Conservation (phyloP, 2,888 invertebrate genomes). For the Synanthedon myopaeformis region DNA sequence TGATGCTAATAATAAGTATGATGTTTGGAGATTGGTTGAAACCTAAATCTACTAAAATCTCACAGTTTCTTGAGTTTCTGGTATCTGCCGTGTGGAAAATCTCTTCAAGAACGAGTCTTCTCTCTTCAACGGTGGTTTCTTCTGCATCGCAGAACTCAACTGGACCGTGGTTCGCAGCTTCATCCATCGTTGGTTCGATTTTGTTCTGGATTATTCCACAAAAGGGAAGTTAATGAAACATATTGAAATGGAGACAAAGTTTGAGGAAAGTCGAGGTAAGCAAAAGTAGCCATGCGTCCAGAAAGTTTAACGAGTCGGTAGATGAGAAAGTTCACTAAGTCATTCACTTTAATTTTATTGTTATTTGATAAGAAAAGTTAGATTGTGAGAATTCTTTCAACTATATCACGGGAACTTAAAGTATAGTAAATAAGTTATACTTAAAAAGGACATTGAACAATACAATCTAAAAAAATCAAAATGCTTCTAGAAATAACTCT, state of each 20-base stretch:
- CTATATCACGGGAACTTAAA: neutral
- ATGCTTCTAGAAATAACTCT: slow-evolving; percentile 13
- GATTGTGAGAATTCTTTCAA: neutral
- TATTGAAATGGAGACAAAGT: neutral
- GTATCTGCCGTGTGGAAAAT: slow-evolving; percentile 92
- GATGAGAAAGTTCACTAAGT: slow-evolving; percentile 1
- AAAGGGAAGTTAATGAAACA: slow-evolving; percentile 5
- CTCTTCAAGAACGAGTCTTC: slow-evolving; percentile 94
- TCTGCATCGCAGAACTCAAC: slow-evolving; percentile 88
- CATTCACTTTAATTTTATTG: neutral
- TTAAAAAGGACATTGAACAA: neutral
- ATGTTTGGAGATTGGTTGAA: too few species aligned
- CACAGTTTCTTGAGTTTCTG: slow-evolving; percentile 86
- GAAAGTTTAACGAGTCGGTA: slow-evolving; percentile 12
- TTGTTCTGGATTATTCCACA: slow-evolving; percentile 75
- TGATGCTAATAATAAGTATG: too few species aligned
- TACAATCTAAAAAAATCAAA: neutral
- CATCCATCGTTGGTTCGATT: slow-evolving; percentile 96
- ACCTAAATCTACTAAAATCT: slow-evolving; percentile 14
- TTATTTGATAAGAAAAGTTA: slow-evolving; percentile 1
- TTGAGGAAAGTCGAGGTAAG: slow-evolving; percentile 20
- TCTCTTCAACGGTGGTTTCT: slow-evolving; percentile 89
- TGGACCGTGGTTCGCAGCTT: slow-evolving; percentile 94
- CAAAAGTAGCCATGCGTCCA: slow-evolving; percentile 39
- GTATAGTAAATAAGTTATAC: neutral